phyloP scores from a whole-genome alignment of 2,797 vertebrate genomes.

The Pangasius sanitwongsei region DNA sequence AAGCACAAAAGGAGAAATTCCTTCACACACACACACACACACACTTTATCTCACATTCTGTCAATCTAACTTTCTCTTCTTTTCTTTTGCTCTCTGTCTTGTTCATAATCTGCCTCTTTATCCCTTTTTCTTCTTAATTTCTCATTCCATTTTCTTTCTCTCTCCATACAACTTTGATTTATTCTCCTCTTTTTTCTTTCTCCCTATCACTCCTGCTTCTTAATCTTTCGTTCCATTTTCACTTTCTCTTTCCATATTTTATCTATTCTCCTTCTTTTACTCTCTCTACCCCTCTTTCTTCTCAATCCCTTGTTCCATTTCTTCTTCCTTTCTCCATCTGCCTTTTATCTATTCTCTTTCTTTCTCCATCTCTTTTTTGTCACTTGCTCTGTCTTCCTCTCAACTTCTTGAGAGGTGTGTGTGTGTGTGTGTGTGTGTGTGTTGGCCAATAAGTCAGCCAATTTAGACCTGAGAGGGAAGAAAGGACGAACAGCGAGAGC shows the following conservation, averaged over 20 bases:
- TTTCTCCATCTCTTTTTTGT: not conserved
- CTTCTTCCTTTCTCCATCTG: not conserved
- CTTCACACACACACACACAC: slow-evolving; percentile 33
- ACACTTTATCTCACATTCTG: slow-evolving; percentile 20
- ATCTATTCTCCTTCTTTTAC: slow-evolving; percentile 5
- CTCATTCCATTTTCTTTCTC: not conserved
- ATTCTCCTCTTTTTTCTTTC: not conserved
- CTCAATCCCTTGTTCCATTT: not conserved
- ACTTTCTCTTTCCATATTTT: not conserved
- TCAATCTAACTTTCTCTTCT: not conserved
- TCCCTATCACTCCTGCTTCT: not conserved
- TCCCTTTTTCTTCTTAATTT: not conserved
- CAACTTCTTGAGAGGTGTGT: not conserved
- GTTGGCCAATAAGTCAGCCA: not conserved
- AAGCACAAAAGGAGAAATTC: slow-evolving; percentile 30
- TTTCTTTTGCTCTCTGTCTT: not conserved
- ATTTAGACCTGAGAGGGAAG: slow-evolving; percentile 11
- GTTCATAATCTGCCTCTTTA: not conserved
- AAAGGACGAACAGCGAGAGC: not conserved
- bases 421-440: not conserved
- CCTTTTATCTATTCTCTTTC: not conserved
- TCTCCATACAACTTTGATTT: not conserved
- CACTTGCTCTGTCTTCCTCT: not conserved
- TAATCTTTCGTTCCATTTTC: not conserved
- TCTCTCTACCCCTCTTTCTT: not conserved